Base-by-base conservation (phyloP, 2,797 vertebrate genomes). In the Macropus fuliginosus region DNA sequence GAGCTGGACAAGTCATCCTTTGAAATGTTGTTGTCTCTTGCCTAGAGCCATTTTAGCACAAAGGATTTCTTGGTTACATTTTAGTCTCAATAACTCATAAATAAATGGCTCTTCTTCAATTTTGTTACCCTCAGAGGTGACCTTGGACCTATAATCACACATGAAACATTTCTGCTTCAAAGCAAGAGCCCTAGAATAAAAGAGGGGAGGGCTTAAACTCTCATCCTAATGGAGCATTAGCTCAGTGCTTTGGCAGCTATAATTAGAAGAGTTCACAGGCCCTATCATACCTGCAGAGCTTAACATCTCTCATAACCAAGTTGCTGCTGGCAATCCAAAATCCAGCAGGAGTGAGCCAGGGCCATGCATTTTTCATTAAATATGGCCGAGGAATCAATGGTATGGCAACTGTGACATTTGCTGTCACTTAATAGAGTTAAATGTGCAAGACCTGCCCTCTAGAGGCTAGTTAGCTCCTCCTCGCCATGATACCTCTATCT, bases 401-500 rank as follows among this genome's bases (percentile, higher is more conserved):
- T 50, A 87, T 87, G 74, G 74, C 74, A 87, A 87, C 74, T 87
- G 74, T 87, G 74, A 87, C 74, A 87, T 87, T 50, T 28, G 40
- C 40, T 87, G 74, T 87, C 74, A 87, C 74, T 87, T 87, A 87
- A 87, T 87, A 27, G 74, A 87, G 74, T 87, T 87, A 87, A 46
- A 87, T 87, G 74, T 87, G 40, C 74, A 87, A 87, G 74, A 46
- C 40, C 40, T 87, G 74, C 74, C 74, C 74, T 50, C 74, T 87
- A 50, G 74, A 87, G 74, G 74, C 74, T 87, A 87, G 74, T 50
- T 87, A 87, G 74, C 40, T 27, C 74, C 21, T 87, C 74, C 74
- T 50, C 24, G 24, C 27, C 40, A 87, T 87, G 74, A 87, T 87
- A 21, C 74, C 74, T 87, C 40, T 87, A 87, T 87, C 40, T 27